Evolutionary conservation across 2,888 invertebrate species (phyloP).

Genomic region (Phyllotreta cruciferae): DNA sequence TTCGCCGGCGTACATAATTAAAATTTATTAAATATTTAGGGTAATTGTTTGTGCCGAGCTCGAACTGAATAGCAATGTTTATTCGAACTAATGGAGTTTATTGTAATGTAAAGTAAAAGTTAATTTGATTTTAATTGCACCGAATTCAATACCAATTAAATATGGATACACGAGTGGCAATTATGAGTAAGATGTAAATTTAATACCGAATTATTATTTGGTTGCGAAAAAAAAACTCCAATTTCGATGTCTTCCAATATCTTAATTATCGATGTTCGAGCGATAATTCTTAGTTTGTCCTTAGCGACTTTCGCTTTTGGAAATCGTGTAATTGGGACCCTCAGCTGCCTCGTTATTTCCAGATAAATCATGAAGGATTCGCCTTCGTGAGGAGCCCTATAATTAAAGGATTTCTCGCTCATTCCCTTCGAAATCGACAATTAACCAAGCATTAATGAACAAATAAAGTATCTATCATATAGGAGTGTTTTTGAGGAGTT

Average conservation of each 20-base stretch:
- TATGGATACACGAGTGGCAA: neutral
- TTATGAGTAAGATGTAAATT: neutral
- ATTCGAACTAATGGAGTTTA: too few species aligned
- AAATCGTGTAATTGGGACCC: constrained; percentile 28
- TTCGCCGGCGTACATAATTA: too few species aligned
- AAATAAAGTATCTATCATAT: too few species aligned
- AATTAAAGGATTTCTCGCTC: constrained; percentile 30
- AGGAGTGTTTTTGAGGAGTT: neutral
- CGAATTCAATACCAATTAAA: too few species aligned
- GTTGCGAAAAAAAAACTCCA: neutral
- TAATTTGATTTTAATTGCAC: too few species aligned
- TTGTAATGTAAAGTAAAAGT: too few species aligned
- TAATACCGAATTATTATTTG: neutral
- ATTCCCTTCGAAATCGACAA: constrained; percentile 7
- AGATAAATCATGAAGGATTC: constrained; percentile 30
- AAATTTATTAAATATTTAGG: too few species aligned
- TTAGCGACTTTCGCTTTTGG: constrained; percentile 12
- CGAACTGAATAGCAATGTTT: too few species aligned
- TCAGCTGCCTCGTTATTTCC: constrained; percentile 35
- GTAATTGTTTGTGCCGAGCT: too few species aligned
- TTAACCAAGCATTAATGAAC: too few species aligned
- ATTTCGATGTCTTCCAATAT: neutral
- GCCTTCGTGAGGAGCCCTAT: constrained; percentile 14
- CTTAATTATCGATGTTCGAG: constrained; percentile 13
- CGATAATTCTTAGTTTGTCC: constrained; percentile 9